Percentiles rank a stretch among this genome's conserved stretches.
phyloP scores from a whole-genome alignment of 2,113 vertebrate genomes.

The Carollia perspicillata region DNA sequence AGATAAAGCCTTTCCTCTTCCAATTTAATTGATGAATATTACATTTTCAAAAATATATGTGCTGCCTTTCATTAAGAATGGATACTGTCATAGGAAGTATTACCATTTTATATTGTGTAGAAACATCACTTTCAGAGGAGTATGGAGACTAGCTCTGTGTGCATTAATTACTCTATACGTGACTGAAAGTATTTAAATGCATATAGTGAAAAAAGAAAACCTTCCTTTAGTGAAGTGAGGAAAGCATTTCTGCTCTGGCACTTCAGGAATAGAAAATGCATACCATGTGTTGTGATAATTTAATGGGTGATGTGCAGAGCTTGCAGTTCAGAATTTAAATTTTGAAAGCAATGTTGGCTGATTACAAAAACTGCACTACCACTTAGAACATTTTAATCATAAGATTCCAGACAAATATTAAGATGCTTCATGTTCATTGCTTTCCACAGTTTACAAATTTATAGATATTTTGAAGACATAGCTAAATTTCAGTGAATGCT shows the following conservation, averaged over 20 bases:
- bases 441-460: neutral
- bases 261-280: neutral
- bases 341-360: neutral
- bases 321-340: neutral
- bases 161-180: neutral
- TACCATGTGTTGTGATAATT: neutral
- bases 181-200: neutral
- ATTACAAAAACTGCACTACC: neutral
- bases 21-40: neutral
- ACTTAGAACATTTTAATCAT: neutral
- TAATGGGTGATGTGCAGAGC: neutral
- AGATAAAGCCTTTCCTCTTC: neutral
- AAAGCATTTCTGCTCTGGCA: neutral
- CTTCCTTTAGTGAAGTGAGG: neutral
- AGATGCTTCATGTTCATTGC: conserved; percentile 7
- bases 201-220: neutral
- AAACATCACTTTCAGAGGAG: neutral
- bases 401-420: conserved; percentile 27
- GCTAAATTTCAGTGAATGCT: neutral
- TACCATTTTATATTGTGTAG: neutral
- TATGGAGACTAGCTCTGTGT: neutral
- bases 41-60: neutral
- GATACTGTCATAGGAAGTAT: neutral
- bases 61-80: neutral
- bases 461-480: conserved; percentile 27